Evolutionary conservation across 2,113 vertebrate genomes (phyloP).

Genomic region (Mungos mungo): DNA sequence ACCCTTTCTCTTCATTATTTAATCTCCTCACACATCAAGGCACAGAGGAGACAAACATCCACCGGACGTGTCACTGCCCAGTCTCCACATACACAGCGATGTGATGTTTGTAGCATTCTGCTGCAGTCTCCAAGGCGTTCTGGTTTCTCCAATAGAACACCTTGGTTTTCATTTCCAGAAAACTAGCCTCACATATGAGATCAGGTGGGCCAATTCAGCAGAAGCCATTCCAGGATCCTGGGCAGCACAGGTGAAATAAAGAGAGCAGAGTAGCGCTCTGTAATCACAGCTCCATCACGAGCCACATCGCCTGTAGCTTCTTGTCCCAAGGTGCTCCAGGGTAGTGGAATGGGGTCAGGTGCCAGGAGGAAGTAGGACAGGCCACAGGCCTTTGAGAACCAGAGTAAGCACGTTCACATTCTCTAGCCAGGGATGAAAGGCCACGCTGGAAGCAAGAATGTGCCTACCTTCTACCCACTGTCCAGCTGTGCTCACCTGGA

Average conservation of each 20-base stretch:
- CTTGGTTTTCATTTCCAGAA: not conserved
- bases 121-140: not conserved
- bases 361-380: not conserved
- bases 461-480: too few relatives aligned
- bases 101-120: not conserved
- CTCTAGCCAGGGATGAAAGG: not conserved
- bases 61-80: not conserved
- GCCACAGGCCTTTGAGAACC: fast-evolving
- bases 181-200: not conserved
- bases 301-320: not conserved
- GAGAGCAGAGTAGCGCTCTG: not conserved
- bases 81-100: not conserved
- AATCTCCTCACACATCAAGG: not conserved
- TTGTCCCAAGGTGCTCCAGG: not conserved
- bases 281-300: not conserved
- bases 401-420: not conserved
- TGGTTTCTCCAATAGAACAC: not conserved
- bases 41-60: not conserved
- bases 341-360: not conserved
- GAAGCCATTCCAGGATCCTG: not conserved
- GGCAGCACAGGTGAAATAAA: not conserved
- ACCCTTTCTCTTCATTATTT: not conserved
- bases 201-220: not conserved
- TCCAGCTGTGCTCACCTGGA: not conserved
- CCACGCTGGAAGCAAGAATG: not conserved